Percentiles rank a stretch among this genome's conserved stretches.
These are phyloP conservation scores for Galbula dea DNA, from an alignment of 2,113 vertebrate species.

Conservation along the genomic window DNA sequence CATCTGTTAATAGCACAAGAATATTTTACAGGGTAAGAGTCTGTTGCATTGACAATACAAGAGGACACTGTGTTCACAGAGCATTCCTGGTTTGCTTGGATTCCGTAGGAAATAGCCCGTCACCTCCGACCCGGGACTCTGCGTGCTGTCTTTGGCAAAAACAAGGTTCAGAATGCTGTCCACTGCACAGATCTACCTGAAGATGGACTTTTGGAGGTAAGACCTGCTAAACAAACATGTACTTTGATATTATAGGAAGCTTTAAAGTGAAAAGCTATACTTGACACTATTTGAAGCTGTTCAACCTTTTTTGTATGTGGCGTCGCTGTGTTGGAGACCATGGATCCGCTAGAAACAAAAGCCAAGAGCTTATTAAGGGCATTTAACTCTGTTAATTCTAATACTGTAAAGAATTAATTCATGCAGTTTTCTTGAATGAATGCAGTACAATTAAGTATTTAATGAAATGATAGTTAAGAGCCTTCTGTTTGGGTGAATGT, in stretches of 20 bases:
- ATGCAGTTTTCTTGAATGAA: background rate
- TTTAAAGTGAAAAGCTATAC: background rate
- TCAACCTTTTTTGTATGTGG: background rate
- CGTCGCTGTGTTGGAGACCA: background rate
- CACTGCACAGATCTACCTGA: conserved; percentile 95
- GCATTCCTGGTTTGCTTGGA: background rate
- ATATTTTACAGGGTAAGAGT: background rate
- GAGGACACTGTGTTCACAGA: background rate
- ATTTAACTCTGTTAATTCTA: background rate
- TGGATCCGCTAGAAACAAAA: background rate
- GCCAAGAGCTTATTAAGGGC: background rate
- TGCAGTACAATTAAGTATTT: background rate
- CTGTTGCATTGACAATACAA: background rate
- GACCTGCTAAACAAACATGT: background rate
- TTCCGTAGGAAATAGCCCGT: conserved; percentile 85
- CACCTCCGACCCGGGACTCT: conserved; percentile 85
- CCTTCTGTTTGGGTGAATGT: background rate
- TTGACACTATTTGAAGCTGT: background rate
- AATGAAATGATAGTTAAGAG: background rate
- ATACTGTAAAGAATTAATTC: background rate
- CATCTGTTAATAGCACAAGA: background rate
- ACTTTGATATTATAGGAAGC: background rate
- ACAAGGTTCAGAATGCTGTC: conserved; percentile 88
- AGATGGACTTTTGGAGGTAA: conserved; percentile 90
- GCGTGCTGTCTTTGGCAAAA: conserved; percentile 86